These are phyloP conservation scores for Charina bottae DNA, from an alignment of 2,113 vertebrate genomes.

Conservation along the genomic window DNA sequence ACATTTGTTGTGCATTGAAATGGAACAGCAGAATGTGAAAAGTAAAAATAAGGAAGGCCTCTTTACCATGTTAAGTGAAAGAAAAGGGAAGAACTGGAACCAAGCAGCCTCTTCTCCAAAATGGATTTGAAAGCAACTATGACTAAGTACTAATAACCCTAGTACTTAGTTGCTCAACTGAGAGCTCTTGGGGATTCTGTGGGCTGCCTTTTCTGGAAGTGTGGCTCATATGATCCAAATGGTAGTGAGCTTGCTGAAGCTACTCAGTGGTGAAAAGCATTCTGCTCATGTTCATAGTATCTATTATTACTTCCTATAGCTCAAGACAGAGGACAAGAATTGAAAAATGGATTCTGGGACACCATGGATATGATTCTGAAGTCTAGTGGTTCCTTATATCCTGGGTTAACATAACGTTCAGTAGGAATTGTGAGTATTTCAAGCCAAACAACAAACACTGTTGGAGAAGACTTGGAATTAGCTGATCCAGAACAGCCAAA, in stretches of 20 bases:
- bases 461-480: neutral
- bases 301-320: neutral
- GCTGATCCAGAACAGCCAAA: neutral
- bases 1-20: conserved; percentile 11
- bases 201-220: neutral
- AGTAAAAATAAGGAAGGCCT: neutral
- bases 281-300: neutral
- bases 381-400: neutral
- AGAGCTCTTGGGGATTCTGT: neutral
- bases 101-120: neutral
- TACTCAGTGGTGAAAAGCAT: neutral
- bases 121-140: neutral
- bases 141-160: neutral
- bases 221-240: too few relatives aligned
- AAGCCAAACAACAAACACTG: neutral
- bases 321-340: neutral
- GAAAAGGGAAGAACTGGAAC: neutral
- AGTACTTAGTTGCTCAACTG: neutral
- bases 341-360: neutral
- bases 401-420: neutral
- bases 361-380: neutral
- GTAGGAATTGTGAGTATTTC: neutral
- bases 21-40: neutral
- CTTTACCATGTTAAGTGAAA: neutral
- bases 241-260: neutral